Base-by-base conservation (phyloP, 2,113 vertebrate species). In the Xiphophorus couchianus region DNA sequence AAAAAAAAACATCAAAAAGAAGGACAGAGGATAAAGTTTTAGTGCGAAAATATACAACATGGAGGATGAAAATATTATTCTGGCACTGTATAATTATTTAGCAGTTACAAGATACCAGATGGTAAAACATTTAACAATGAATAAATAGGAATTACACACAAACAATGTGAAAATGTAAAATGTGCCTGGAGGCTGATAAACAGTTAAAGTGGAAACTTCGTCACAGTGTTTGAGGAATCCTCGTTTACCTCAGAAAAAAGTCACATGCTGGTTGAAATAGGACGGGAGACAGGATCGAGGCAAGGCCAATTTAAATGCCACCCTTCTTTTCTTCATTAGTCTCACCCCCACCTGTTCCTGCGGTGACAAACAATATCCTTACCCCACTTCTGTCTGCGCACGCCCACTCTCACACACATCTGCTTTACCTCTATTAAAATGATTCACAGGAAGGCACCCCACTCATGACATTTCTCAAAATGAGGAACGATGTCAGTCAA, bases 291-390 rank as follows among this genome's bases (percentile, higher is more conserved):
- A 69, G 66, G 80, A 75, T 76, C 31, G 54, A 76, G 78, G 76
- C 58, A 70, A 77, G 81, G 82, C 89, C 91, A 30, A 92, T 94
- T 93, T 91, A 91, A 91, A 91, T 89, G 88, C 89, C 87, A 88
- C 89, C 91, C 90, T 91, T 82, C 86, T 80, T 83, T 81, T 87
- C 86, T 90, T 92, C 90, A 91, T 91, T 93, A 91, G 92, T 88
- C 85, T 90, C 86, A 90, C 86, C 86, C 90, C 87, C 25, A 90
- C 72, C 85, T 90, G 90, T 91, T 93, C 89, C 90, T 89, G 89
- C 89, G 81, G 89, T 89, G 88, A 91, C 92, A 93, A 92, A 91
- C 90, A 92, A 90, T 90, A 91, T 89, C 90, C 87, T 77, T 88
- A 70, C 86, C 80, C 78, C 77, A 67, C 71, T 17, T 81, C 48